Conservation (phyloP, 2,113 vertebrate species). For the Epinephelus lanceolatus region DNA sequence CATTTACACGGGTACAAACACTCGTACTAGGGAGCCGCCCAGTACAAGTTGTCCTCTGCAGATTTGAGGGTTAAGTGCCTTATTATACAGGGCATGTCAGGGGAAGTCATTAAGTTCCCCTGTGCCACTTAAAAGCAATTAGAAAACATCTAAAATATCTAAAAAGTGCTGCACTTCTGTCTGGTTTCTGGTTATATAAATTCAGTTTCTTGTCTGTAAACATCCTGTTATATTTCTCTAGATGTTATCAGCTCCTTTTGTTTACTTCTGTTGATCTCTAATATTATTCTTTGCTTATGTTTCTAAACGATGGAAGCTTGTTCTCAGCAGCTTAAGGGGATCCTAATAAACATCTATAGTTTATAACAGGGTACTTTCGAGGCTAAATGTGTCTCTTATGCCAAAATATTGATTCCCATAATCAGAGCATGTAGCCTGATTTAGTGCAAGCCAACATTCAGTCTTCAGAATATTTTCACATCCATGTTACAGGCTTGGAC, state of each 20-base stretch:
- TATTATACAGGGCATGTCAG: slow-evolving; percentile 5
- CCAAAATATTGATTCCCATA: no score
- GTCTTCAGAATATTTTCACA: no score
- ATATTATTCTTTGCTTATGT: neutral
- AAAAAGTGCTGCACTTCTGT: neutral
- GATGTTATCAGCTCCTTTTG: neutral
- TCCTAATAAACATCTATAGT: neutral
- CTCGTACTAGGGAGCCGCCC: neutral
- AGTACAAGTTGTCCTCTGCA: neutral
- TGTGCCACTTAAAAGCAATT: slow-evolving; percentile 17
- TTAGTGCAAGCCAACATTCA: no score
- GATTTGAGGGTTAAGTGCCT: slow-evolving; percentile 11
- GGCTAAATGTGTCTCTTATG: no score
- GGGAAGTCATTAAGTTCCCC: neutral
- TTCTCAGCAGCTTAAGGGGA: neutral
- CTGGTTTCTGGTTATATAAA: neutral
- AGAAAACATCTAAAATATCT: neutral
- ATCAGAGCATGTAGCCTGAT: no score
- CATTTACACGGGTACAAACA: slow-evolving; percentile 9
- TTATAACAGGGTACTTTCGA: neutral
- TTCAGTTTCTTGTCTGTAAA: neutral
- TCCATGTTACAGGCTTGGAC: no score
- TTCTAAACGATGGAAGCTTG: neutral
- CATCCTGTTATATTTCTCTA: neutral
- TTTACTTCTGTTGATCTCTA: neutral